phyloP scores from a whole-genome alignment of 2,113 vertebrate species.

The Enhydra lutris region DNA sequence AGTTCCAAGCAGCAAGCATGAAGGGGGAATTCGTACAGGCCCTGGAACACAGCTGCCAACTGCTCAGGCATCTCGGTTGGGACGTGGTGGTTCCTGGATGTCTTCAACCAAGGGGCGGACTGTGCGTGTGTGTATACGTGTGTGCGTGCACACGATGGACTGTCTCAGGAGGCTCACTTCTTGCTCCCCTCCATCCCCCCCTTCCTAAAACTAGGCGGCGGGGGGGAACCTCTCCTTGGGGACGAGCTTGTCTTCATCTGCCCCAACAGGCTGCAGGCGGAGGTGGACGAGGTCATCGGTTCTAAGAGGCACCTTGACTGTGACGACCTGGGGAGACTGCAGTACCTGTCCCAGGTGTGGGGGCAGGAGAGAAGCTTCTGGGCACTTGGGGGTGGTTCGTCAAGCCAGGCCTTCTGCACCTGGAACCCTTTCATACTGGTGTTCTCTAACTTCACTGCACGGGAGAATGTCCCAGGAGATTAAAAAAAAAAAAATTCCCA shows the following conservation, averaged over 20 bases:
- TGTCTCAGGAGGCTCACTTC: no score
- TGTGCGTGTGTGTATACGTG: fast-evolving
- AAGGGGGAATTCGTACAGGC: neutral
- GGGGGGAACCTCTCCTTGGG: neutral
- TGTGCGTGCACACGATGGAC: no score
- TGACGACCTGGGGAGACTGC: slow-evolving; percentile 90
- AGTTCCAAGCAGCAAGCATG: fast-evolving
- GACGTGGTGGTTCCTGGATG: fast-evolving
- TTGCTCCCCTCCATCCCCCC: fast-evolving
- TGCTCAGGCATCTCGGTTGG: fast-evolving
- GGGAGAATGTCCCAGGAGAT: neutral
- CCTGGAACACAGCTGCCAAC: fast-evolving
- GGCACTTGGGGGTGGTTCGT: neutral
- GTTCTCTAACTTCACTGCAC: neutral
- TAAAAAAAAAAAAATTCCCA: neutral
- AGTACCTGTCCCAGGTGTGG: slow-evolving; percentile 91
- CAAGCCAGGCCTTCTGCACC: no score
- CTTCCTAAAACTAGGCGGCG: neutral
- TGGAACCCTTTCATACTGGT: neutral
- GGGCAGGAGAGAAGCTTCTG: neutral
- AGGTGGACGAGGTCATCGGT: slow-evolving; percentile 93
- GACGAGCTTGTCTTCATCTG: neutral
- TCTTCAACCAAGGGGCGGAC: neutral
- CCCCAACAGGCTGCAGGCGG: slow-evolving; percentile 83
- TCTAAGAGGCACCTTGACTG: slow-evolving; percentile 88